These are phyloP conservation scores for Epizoanthus stellaris DNA, from an alignment of 92 coral and sea anemone genomes.

Conservation along the genomic window DNA sequence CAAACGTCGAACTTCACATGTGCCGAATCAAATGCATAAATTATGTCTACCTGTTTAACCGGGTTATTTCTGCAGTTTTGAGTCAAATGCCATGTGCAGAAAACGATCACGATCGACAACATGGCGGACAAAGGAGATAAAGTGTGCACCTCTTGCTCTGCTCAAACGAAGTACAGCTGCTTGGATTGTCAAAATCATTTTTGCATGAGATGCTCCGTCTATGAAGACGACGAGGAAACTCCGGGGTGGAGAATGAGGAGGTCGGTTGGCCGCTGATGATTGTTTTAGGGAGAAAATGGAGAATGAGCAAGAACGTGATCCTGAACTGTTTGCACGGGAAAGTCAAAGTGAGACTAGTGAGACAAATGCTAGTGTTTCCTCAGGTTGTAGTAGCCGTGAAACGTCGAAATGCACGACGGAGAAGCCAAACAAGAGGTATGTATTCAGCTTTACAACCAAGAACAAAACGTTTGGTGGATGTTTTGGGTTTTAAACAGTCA, in stretches of 20 bases:
- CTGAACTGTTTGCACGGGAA: constrained; percentile 40
- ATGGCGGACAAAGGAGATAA: constrained; percentile 27
- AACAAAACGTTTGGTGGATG: constrained; percentile 42
- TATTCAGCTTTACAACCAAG: constrained; percentile 38
- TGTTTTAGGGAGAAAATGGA: constrained; percentile 32
- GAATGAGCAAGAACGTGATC: constrained; percentile 35
- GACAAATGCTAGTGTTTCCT: constrained; percentile 34
- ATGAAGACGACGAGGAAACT: constrained; percentile 40
- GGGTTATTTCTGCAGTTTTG: constrained; percentile 14
- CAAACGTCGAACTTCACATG: not conserved
- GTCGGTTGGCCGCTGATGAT: constrained; percentile 33
- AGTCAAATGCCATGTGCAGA: constrained; percentile 24
- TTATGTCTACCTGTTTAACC: constrained; percentile 29
- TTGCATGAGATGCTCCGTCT: constrained; percentile 30
- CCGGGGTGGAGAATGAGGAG: constrained; percentile 36
- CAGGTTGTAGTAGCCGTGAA: constrained; percentile 38
- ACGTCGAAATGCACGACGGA: constrained; percentile 38
- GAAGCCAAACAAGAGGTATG: constrained; percentile 35
- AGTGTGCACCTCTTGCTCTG: constrained; percentile 34
- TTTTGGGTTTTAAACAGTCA: constrained; percentile 2
- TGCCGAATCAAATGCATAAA: constrained; percentile 14
- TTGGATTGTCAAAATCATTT: constrained; percentile 43
- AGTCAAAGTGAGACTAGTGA: constrained; percentile 30
- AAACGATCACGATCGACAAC: constrained; percentile 20
- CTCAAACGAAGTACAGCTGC: constrained; percentile 21